Conservation (phyloP, 2,797 vertebrate genomes). For the Coracias cyanogaster region DNA sequence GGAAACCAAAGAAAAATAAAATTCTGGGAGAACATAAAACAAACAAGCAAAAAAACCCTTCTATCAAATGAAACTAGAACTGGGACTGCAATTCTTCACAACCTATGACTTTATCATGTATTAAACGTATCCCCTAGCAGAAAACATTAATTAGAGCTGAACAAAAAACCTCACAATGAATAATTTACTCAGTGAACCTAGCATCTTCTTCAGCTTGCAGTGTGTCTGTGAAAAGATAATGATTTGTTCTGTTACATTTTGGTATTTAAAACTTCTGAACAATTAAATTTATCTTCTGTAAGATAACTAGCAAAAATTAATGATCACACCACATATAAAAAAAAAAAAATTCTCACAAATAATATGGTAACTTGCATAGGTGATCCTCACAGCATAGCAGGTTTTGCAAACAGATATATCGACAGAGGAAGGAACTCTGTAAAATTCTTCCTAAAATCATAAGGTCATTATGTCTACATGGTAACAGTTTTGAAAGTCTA, state of each 20-base stretch:
- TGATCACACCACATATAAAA: background rate
- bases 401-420: background rate
- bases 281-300: background rate
- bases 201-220: background rate
- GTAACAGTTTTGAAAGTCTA: background rate
- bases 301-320: background rate
- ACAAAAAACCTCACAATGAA: background rate
- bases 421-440: background rate
- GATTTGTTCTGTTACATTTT: background rate
- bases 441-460: background rate
- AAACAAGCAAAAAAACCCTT: background rate
- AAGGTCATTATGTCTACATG: background rate
- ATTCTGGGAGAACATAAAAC: background rate
- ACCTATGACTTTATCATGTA: background rate
- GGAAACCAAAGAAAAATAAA: background rate
- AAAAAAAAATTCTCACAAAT: background rate
- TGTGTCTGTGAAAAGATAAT: background rate
- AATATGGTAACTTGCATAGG: background rate
- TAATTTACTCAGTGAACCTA: background rate
- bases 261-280: background rate
- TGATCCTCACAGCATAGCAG: background rate
- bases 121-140: background rate
- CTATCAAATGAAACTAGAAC: background rate
- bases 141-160: background rate
- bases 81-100: background rate